These are phyloP conservation scores for Drosophila varians DNA, from an alignment of 1,140 invertebrate genomes.

Conservation along the genomic window DNA sequence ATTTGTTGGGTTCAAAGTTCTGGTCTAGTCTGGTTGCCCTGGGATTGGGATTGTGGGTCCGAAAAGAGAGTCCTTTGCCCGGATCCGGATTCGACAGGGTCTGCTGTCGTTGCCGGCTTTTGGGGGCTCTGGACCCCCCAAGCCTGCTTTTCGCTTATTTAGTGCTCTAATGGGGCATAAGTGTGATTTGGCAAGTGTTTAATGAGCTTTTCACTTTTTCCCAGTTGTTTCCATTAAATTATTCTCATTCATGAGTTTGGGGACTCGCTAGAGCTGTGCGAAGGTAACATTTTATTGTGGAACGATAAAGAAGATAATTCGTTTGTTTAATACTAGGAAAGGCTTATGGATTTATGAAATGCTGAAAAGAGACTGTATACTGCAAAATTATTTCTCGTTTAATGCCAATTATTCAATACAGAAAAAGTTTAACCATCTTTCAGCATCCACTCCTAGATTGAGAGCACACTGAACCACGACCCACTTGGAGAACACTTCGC, in stretches of 20 bases:
- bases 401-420: slow-evolving; percentile 5
- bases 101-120: neutral
- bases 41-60: slow-evolving; percentile 30
- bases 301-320: neutral
- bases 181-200: slow-evolving; percentile 78
- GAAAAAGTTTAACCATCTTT: neutral
- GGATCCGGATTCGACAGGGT: slow-evolving; percentile 9
- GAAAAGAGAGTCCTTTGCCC: slow-evolving; percentile 1
- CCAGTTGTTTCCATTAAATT: slow-evolving; percentile 3
- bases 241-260: neutral
- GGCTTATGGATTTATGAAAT: too few species aligned
- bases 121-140: slow-evolving; percentile 16
- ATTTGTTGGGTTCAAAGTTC: slow-evolving; percentile 70
- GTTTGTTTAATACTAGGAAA: too few species aligned
- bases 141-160: slow-evolving; percentile 72
- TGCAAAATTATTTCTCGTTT: too few species aligned
- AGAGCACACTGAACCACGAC: slow-evolving; percentile 11
- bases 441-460: neutral
- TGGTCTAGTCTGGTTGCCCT: slow-evolving; percentile 41
- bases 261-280: neutral
- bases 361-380: too few species aligned
- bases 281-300: slow-evolving; percentile 1
- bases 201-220: slow-evolving; percentile 72
- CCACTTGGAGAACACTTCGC: slow-evolving; percentile 8
- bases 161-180: slow-evolving; percentile 77